Percentiles rank a stretch among this genome's conserved stretches.
Conservation (phyloP, 2,797 vertebrate genomes). For the Eulemur albifrons region DNA sequence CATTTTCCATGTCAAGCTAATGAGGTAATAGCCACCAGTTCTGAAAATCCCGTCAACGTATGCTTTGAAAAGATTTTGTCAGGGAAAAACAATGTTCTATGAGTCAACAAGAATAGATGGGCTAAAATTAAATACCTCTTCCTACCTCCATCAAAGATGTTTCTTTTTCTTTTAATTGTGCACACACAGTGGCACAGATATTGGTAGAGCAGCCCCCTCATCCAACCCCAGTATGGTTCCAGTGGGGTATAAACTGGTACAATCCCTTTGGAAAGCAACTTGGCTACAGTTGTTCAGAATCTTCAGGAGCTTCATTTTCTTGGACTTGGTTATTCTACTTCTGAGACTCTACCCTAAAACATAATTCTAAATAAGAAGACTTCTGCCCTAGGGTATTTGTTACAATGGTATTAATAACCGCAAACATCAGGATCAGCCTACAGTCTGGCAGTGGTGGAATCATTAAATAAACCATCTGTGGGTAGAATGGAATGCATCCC, state of each 20-base stretch:
- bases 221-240: neutral
- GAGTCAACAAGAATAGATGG: neutral
- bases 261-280: neutral
- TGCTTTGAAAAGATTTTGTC: neutral
- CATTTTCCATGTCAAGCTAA: slow-evolving; percentile 15
- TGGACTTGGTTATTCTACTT: neutral
- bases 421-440: neutral
- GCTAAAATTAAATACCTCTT: neutral
- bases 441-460: neutral
- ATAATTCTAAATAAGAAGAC: neutral
- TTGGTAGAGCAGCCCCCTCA: neutral
- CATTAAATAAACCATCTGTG: neutral
- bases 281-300: neutral
- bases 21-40: neutral
- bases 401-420: neutral
- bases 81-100: neutral
- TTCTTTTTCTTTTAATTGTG: neutral
- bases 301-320: neutral
- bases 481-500: too few relatives aligned
- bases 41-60: neutral
- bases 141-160: neutral
- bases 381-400: neutral
- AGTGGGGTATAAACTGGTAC: neutral
- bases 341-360: neutral
- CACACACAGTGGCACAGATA: neutral